A percentile compares a stretch with the other conserved stretches of the same genome.
Evolutionary conservation across 2,113 vertebrate species (phyloP).

Genomic region (Centropus unirufus): DNA sequence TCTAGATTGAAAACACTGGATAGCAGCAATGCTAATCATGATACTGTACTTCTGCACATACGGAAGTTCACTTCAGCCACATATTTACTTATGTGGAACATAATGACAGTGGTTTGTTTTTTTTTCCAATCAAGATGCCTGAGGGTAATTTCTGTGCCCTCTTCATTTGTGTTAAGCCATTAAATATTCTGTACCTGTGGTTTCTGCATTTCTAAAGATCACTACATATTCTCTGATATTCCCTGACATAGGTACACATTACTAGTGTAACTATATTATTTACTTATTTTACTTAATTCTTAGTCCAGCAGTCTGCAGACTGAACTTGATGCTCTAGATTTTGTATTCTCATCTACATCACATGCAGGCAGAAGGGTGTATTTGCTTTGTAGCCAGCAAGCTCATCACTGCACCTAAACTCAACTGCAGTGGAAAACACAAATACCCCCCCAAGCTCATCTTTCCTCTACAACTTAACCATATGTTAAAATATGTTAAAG

Average conservation of each 20-base stretch:
- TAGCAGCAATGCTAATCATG: neutral
- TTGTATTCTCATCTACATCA: neutral
- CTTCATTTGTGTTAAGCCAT: neutral
- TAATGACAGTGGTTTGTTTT: neutral
- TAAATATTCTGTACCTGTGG: neutral
- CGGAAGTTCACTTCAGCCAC: neutral
- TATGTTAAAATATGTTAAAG: neutral
- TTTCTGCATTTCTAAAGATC: neutral
- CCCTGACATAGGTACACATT: neutral
- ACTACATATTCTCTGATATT: neutral
- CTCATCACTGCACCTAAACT: neutral
- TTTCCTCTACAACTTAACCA: neutral
- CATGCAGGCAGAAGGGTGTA: neutral
- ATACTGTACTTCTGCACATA: neutral
- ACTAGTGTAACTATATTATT: neutral
- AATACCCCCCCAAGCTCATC: neutral
- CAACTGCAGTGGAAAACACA: neutral
- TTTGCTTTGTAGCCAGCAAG: neutral
- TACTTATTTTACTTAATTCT: neutral
- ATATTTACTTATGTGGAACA: neutral
- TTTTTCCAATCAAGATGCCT: neutral
- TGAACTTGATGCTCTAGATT: neutral
- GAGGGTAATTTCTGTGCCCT: neutral
- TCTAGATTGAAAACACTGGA: neutral
- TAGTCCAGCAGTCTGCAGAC: neutral